Conservation (phyloP, 2,113 vertebrate species). For the Rallus limicola region DNA sequence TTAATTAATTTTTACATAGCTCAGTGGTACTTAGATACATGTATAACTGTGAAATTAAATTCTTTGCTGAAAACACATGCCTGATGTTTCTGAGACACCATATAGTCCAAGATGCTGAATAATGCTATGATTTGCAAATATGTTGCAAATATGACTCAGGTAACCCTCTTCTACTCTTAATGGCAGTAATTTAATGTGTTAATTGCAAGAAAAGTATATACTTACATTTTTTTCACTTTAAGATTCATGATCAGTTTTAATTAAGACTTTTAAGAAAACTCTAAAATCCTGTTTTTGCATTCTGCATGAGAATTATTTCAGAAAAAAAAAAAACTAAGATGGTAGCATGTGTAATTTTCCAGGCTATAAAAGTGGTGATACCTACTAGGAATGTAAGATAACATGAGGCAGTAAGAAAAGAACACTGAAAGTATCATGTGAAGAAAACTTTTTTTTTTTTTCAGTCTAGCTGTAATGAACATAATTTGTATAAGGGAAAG, state of each 20-base stretch:
- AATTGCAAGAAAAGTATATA: neutral
- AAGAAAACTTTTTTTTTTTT: neutral
- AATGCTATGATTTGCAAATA: neutral
- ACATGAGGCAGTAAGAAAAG: neutral
- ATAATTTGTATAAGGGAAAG: neutral
- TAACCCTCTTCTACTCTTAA: neutral
- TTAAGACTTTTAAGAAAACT: neutral
- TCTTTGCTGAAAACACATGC: neutral
- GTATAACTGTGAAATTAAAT: neutral
- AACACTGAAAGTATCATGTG: accelerated
- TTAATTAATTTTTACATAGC: neutral
- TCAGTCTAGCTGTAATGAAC: neutral
- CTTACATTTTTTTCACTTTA: neutral
- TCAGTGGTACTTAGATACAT: neutral
- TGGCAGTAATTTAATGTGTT: neutral
- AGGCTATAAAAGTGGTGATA: neutral
- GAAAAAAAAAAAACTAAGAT: neutral
- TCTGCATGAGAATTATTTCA: neutral
- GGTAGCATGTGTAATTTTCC: neutral
- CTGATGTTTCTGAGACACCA: neutral
- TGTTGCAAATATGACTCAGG: neutral
- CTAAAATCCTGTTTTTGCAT: neutral
- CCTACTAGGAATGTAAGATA: neutral
- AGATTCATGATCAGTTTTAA: neutral
- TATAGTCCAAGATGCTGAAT: neutral